Evolutionary conservation across 2,113 vertebrate genomes (phyloP).

Genomic region (Scalopus aquaticus): DNA sequence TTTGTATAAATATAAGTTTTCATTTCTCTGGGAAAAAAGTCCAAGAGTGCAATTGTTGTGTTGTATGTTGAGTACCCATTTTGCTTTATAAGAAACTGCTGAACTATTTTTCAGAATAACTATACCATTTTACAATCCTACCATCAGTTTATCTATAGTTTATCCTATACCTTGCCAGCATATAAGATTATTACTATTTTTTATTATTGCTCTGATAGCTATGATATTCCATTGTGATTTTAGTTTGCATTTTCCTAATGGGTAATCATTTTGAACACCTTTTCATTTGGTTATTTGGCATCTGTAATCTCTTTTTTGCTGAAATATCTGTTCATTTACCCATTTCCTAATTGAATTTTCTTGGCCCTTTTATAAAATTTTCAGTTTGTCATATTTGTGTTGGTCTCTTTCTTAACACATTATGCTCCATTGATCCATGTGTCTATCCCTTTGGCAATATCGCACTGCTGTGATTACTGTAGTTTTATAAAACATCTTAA

Average conservation of each 20-base stretch:
- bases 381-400: neutral
- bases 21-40: conserved; percentile 20
- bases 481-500: neutral
- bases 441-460: neutral
- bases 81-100: neutral
- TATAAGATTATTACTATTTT: neutral
- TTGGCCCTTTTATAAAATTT: neutral
- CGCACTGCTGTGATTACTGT: neutral
- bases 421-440: neutral
- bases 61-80: neutral
- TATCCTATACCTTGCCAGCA: neutral
- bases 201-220: conserved; percentile 8
- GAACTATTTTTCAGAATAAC: neutral
- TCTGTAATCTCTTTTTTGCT: neutral
- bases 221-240: neutral
- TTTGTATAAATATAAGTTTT: neutral
- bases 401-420: neutral
- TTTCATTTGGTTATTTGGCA: conserved; percentile 33
- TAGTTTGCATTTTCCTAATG: conserved; percentile 1
- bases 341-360: neutral
- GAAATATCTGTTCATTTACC: neutral
- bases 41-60: neutral
- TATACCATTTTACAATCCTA: neutral
- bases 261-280: neutral
- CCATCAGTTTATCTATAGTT: neutral